A percentile compares a stretch with the other conserved stretches of the same genome.
These are phyloP conservation scores for Chymomyza caudatula DNA, from an alignment of 2,888 invertebrate genomes.

Conservation along the genomic window DNA sequence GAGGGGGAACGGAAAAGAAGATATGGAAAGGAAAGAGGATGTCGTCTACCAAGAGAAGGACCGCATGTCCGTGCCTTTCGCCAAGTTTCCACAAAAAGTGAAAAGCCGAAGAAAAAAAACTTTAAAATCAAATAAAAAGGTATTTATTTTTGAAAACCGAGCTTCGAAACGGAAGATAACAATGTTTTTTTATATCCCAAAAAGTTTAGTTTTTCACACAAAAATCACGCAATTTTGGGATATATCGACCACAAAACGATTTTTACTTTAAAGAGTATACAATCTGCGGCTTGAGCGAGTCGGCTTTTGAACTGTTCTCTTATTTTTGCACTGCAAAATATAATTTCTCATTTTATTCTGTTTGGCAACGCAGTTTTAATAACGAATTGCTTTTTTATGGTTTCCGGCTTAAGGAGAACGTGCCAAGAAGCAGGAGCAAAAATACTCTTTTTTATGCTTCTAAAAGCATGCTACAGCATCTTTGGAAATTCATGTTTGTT, in stretches of 20 bases:
- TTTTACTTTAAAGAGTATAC: slow-evolving; percentile 8
- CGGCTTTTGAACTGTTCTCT: neutral
- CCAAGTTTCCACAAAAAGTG: too few relatives aligned
- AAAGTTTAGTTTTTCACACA: too few relatives aligned
- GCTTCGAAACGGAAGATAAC: too few relatives aligned
- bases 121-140: too few relatives aligned
- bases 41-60: too few relatives aligned
- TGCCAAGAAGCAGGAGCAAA: slow-evolving; percentile 24
- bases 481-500: slow-evolving; percentile 30
- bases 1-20: too few relatives aligned
- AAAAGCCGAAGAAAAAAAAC: too few relatives aligned
- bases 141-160: too few relatives aligned
- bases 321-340: neutral
- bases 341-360: neutral
- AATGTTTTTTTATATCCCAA: too few relatives aligned
- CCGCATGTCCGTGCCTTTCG: too few relatives aligned
- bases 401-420: slow-evolving; percentile 60
- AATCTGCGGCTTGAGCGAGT: neutral
- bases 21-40: too few relatives aligned
- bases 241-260: too few relatives aligned
- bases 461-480: slow-evolving; percentile 47
- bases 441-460: slow-evolving; percentile 27
- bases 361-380: slow-evolving; percentile 59
- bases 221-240: neutral
- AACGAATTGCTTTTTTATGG: slow-evolving; percentile 70